Evolutionary conservation across 2,888 invertebrate species (phyloP).

Genomic region (Acrocera orbiculus): DNA sequence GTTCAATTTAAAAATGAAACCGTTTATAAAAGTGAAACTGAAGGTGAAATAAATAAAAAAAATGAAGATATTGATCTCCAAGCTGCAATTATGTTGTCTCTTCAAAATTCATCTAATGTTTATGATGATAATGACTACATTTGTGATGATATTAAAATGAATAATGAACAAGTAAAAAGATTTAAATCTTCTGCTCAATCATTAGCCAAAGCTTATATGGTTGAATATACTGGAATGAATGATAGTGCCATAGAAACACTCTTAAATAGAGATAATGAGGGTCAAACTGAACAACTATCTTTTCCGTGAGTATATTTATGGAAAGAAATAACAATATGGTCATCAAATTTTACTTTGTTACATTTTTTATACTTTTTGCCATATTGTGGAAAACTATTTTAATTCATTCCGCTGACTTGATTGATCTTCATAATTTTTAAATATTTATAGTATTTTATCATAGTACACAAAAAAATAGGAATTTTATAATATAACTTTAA

Average conservation of each 20-base stretch:
- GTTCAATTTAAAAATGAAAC: background rate
- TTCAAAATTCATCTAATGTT: slow-evolving; percentile 26
- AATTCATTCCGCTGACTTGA: no score
- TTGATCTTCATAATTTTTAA: no score
- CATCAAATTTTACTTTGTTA: no score
- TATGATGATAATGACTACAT: slow-evolving; percentile 34
- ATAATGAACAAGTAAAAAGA: slow-evolving; percentile 22
- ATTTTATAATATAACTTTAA: no score
- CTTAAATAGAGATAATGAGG: no score
- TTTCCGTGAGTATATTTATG: no score
- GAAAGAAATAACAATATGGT: no score
- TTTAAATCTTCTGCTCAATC: slow-evolving; percentile 30
- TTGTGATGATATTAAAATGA: slow-evolving; percentile 23
- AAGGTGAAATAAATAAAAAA: slow-evolving; percentile 5
- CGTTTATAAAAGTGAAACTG: slow-evolving; percentile 10
- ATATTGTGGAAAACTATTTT: no score
- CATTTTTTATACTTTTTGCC: no score
- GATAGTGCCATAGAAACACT: slow-evolving; percentile 51
- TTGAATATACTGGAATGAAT: slow-evolving; percentile 58
- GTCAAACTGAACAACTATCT: no score
- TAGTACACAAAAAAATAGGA: no score
- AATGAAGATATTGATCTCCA: slow-evolving; percentile 32
- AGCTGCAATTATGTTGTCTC: slow-evolving; percentile 41
- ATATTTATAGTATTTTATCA: no score
- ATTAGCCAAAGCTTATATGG: slow-evolving; percentile 54